Base-by-base conservation (phyloP, 2,888 invertebrate species). In the Gandaritis pyraliata region DNA sequence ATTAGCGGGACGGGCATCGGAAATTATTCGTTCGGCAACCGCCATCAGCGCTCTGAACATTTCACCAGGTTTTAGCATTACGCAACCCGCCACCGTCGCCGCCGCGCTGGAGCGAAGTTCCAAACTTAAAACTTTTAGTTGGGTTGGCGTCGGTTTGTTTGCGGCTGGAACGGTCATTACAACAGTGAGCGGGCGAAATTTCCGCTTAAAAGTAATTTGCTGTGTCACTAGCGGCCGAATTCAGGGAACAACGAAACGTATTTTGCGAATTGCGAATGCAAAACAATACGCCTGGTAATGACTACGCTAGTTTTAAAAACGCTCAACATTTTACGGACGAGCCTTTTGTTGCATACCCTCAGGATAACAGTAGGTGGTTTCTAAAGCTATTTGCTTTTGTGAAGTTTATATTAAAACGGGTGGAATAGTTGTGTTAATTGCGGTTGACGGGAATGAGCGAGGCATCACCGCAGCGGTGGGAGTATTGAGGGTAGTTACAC, bases 171-270 rank as follows among this genome's bases (percentile, higher is more conserved):
- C 74, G 82, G 83, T 82, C 87, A 86, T 88, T 87, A 88, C 83
- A 78, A 78, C 83, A 76, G 82, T 85, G 86, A 86, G 78, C 78
- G 72, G 75, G 87, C 85, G 78, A 82, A 86, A 70, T 72, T 72
- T 76, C 74, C 75, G 76, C 74, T 78, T 74, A 76, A 85, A 88
- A 89, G 87, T 89, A 88, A 89, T 88, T 88, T 86, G 87, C 86
- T 81, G 78, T 82, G 85, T 89, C 88, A 88, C 86, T 78, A 73
- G 75, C 73, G 76, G 66, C 74, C 67, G 75, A 79, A 79, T 81
- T 80, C 74, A 69, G 71, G 69, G 61, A 76, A 77, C 72, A 72
- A 73, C 73, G 60, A 47, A 69, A 66, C 74, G 82, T 82, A 82
- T 85, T 86, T 84, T 81, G 73, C 83, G 79, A 86, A 87, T 83